Evolutionary conservation across 30 jellyfish, hydroid and myxozoan species (phyloP), one percentile per base, ranked within the genome.

Genomic region (Rhopilema esculentum): DNA sequence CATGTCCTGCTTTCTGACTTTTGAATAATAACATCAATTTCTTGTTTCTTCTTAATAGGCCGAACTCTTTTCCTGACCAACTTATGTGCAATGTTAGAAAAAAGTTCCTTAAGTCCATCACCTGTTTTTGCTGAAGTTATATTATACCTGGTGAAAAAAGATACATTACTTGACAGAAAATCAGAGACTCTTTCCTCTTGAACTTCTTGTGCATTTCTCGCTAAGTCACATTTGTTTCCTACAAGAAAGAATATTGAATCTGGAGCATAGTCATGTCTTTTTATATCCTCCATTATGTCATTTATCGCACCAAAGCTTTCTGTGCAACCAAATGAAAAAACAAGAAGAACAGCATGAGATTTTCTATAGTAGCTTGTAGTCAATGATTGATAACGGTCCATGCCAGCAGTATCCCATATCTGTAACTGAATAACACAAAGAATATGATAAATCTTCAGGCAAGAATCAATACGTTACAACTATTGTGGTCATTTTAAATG

Each of bases 381-480:
- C 80, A 81, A 67, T 30, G 91, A 81, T 9, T 81, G 15, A 29
- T 81, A 81, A 2, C 78, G 82, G 23, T 81, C 91, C 83, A 65
- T 30, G 1, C 91, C 91, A 2, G 91, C 91, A 18, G 91, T 81
- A 63, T 81, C 91, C 75, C 83, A 66, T 25, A 81, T 17, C 75
- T 67, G 76, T 26, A 81, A 72, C 91, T 81, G 75, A 17, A 66
- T 23, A 33, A 23, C 20, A 7, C 21, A 23, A 23, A 62, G 28
- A 17, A 2, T 64, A 6, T 2, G 27, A 64, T 25, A n/a, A n/a
- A n/a, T n/a, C n/a, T n/a, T n/a, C 67, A 16, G 67, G 16, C 67
- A 52, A 52, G 20, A 52, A 52, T 20, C 20, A 15, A 52, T 52
- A 52, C 67, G 16, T 52, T 52, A 52, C 18, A 20, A 20, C 18